Percentiles rank a stretch among this genome's conserved stretches.
These are phyloP conservation scores for Epinotia nisella DNA, from an alignment of 2,888 invertebrate species.

Conservation along the genomic window DNA sequence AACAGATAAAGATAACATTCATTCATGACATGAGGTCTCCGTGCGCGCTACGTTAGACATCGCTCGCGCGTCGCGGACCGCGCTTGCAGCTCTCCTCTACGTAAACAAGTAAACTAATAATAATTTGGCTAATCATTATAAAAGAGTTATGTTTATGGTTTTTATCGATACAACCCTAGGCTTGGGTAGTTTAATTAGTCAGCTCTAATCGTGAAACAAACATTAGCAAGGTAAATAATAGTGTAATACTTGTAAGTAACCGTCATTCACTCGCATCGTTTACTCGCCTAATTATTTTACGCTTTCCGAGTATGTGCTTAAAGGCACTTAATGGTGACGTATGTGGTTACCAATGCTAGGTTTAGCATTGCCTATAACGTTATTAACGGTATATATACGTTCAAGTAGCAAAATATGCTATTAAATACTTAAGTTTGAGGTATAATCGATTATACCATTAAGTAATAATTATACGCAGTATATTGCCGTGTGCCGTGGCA, in stretches of 20 bases:
- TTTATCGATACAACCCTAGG: neutral
- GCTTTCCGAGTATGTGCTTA: constrained; percentile 11
- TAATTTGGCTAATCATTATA: neutral
- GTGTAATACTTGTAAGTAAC: constrained; percentile 2
- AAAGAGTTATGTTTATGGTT: neutral
- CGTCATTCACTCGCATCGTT: constrained; percentile 26
- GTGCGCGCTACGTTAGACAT: constrained; percentile 61
- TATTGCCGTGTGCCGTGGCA: constrained; percentile 51
- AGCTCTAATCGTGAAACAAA: neutral
- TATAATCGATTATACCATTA: constrained; percentile 67
- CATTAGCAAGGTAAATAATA: neutral
- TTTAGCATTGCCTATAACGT: constrained; percentile 38
- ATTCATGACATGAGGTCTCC: constrained; percentile 57
- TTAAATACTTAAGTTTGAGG: constrained; percentile 47
- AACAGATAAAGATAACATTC: constrained; percentile 55
- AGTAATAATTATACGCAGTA: constrained; percentile 74
- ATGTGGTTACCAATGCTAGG: constrained; percentile 1
- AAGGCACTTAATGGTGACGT: constrained; percentile 19
- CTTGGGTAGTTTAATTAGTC: neutral
- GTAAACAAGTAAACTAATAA: neutral
- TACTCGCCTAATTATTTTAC: constrained; percentile 5
- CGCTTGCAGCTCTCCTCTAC: neutral
- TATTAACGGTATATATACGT: constrained; percentile 40
- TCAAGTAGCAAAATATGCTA: constrained; percentile 40
- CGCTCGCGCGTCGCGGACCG: constrained; percentile 49